Base-by-base conservation (phyloP, 2,797 vertebrate genomes). In the Phoxinus dragarum region DNA sequence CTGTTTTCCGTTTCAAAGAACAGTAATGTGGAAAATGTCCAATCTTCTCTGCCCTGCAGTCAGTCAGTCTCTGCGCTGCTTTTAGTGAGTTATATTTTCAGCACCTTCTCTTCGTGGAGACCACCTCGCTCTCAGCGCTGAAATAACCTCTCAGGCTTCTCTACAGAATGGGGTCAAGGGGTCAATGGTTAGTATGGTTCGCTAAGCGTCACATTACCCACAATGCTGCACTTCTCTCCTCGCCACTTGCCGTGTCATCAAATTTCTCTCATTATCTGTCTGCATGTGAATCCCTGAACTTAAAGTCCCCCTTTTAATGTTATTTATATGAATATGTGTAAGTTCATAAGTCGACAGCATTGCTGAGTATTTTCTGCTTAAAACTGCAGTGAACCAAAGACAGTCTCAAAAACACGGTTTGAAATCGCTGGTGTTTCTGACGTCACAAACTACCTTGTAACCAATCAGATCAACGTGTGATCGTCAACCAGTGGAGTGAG, bases 21-120 rank as follows among this genome's bases (percentile, higher is more conserved):
- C 59, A 66, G 10, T 80, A 85, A 81, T 84, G 85, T 89, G 85
- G 85, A 88, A 88, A 85, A 84, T 73, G 83, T 88, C 85, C 76
- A 86, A 68, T 72, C 54, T 52, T 73, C 31, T 81, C 80, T 67
- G 42, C 68, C 38, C 17, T 27, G 47, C 82, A 59, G 54, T 88
- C 81, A 80, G 84, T 86, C 85, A 80, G 84, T 86, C 85, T 82
- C 72, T 69, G 54, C 49, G 3, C 52, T 66, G 40, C 79, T 76
- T 68, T 59, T 5, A 21, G 61, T 87, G 69, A 66, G 66, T 23
- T 40, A 61, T 82, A 47, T 75, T 83, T 78, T 74, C 42, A 80
- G 64, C 80, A 80, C 68, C 71, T 69, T 44, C 69, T 80, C 31
- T 12, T 74, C 54, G 3, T 3, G 19, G 56, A 80, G 56, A 74